Evolutionary conservation across 2,888 invertebrate genomes (phyloP), one percentile per base, ranked within the genome.

Genomic region (Mythimna impura): DNA sequence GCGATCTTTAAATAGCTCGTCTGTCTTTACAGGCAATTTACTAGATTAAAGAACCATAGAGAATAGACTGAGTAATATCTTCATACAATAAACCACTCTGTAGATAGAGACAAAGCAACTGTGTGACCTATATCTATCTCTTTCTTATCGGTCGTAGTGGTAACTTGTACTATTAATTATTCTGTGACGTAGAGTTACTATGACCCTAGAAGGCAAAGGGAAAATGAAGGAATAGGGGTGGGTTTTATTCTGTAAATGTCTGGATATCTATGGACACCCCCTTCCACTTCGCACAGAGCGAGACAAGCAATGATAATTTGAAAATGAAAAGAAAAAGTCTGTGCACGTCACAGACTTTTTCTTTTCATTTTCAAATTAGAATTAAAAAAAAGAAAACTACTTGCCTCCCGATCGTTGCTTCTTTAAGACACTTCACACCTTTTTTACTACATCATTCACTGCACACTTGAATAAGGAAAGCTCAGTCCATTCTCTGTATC

Each of bases 11-110:
- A 71, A 63, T 57, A 58, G 47, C 3, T 6, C 14, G 25, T 54
- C 20, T 70, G 22, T 20, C 10, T 36, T 17, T 22, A 30, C 54
- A 9, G 30, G 22, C 22, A 36, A 61, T 71, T 78, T 55, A 36
- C 12, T 57, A 34, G 61, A 79, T 40, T 58, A 78, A n/a, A 61
- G 40, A 8, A 14, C 7, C 1, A 61, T 22, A 4, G 40, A 61
- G 40, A 61, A 61, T 61, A 14, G 61, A 61, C 40, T 14, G 22
- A 40, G 22, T 12, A 22, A 40, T n/a, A 30, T 20, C 9, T 2
- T 10, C 34, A 58, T 10, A 10, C 20, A 20, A 30, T 20, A 30
- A 3, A 20, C 20, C 10, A 34, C 20, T 9, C 20, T 20, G 22
- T 55, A 57, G 54, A 20, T 30, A 58, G 12, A 34, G 20, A 58